Base-by-base conservation (phyloP, 2,113 vertebrate species). In the Eclectus roratus region DNA sequence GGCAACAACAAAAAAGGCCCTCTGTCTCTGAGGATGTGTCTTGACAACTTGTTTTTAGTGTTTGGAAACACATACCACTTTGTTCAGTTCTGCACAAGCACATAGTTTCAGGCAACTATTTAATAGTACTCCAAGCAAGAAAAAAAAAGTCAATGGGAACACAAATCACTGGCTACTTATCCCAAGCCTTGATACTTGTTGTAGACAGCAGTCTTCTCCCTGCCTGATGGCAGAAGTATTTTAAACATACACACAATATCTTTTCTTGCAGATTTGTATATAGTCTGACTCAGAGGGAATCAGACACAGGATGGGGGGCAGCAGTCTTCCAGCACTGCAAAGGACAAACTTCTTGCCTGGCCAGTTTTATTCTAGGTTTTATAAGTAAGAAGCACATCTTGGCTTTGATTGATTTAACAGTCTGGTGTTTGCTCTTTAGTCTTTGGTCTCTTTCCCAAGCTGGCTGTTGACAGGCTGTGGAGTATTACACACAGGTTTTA, bases 21-120 rank as follows among this genome's bases (percentile, higher is more conserved):
- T 94, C 78, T 94, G 87, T 96, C 94, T 93, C 89, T 72, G 83
- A 94, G 70, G 89, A 93, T 93, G 73, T 92, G 47, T 93, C 95
- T 95, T 95, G 94, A 97, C 83, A 94, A 87, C 86, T 94, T 91
- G 96, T 92, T 97, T 96, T 91, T 89, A 91, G 71, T 85, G 86
- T 85, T 94, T 95, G 94, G 96, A 69, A 97, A 78, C 7, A 91
- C 41, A 86, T 69, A 94, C 83, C 73, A 85, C 74, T 90, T 94
- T 35, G 47, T 93, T 89, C 92, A 25, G 11, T 41, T 74, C 90
- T 64, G 6, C 13, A 69, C 78, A 78, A 60, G 88, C 28, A 21
- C 73, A 92, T 85, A 80, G 82, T 96, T 94, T 93, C 85, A 92
- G 86, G 85, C 72, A 74, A 92, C 83, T 43, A 70, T 78, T 93